Base-by-base conservation (phyloP, 2,797 vertebrate species). In the Hyperoplus immaculatus region DNA sequence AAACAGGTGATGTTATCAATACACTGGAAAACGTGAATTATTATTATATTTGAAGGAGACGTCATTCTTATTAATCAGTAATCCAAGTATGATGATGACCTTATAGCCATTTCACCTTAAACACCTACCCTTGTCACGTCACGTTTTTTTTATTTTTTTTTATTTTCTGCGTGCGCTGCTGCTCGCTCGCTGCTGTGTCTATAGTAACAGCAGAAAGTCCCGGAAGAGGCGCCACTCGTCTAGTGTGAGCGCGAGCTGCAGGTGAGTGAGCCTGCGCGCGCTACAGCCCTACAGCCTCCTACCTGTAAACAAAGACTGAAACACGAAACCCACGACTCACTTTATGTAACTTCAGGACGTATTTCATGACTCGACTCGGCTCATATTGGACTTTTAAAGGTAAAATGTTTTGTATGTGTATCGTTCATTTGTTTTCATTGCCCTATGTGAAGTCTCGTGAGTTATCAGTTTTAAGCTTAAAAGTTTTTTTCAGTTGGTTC, bases 201-300 rank as follows among this genome's bases (percentile, higher is more conserved):
- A 6, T n/a, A 5, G 16, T 21, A 61, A 11, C 2, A 13, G 6
- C 72, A 84, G 87, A 90, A 93, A 36, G 46, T 85, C 80, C 90
- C 88, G 91, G 92, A 92, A 91, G 87, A 73, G 72, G 42, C 74
- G 75, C 13, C 29, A 18, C 39, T n/a, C 38, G 73, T 13, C 71
- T 69, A 1, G 53, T 0, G 0, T 3, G 74, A 0, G 46, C 71
- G 54, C 64, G 54, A 38, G 64, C 5, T 43, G 42, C 84, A 88
- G 89, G 84, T 91, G 85, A 87, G 59, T 91, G 85, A 87, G 59
- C 1, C 0, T 0, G 47, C 8, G 21, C 69, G 16, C 29, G 0
- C 57, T 16, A 29, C 29, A 29, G 29, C 29, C 29, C 3, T 29
- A 29, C 29, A 29, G 29, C 57, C 39, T 46, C 41, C 60, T 56